Base-by-base conservation (phyloP, 2,797 vertebrate species). In the Coilia nasus region DNA sequence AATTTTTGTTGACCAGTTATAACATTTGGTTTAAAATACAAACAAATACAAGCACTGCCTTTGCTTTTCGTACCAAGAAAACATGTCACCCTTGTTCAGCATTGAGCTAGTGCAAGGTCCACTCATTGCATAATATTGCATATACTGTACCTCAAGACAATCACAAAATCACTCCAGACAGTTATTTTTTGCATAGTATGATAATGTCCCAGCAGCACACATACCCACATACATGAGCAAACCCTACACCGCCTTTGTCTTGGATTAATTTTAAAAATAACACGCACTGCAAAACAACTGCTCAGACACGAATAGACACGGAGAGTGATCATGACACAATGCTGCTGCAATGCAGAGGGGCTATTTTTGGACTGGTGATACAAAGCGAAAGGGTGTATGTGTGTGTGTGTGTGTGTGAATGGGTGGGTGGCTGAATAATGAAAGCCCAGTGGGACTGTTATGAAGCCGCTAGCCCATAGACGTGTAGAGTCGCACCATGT, bases 331-430 rank as follows among this genome's bases (percentile, higher is more conserved):
- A 78, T 41, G 71, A 78, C 71, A 78, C 71, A 78, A 44, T 4
- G 31, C 88, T 95, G 94, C 92, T 93, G 95, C 95, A 95, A 94
- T 95, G 94, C 95, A 94, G 94, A 91, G 91, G 92, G 93, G 92
- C 93, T 95, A 94, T 96, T 96, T 96, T 93, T 92, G 94, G 95
- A 94, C 88, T 90, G 88, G 87, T 90, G 91, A 86, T 92, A 91
- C 92, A 93, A 59, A 92, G 89, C 88, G 89, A 91, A 89, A 87
- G 82, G 89, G 93, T 83, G 59, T 84, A 64, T 23, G 46, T 75
- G 83, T 31, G 15, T 50, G 41, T 31, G 44, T 83, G 41, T 50
- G 10, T 83, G 60, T 47, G 83, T 47, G 59, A 41, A 25, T 41
- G 80, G 23, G 83, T 83, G 84, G 60, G 23, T 62, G 60, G 64